Conservation (phyloP, 2,797 vertebrate genomes). For the Crocidura indochinensis region DNA sequence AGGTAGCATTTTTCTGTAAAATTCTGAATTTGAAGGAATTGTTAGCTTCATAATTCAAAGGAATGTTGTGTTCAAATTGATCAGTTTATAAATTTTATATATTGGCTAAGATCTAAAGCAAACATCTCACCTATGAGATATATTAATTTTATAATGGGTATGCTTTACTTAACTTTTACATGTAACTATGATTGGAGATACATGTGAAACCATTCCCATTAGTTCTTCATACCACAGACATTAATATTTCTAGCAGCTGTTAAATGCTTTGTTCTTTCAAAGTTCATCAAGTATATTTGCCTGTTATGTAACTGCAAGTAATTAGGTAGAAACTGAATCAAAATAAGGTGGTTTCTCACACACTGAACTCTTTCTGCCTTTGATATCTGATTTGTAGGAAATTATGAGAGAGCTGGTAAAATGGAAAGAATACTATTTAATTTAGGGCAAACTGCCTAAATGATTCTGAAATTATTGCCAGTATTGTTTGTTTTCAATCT, state of each 20-base stretch:
- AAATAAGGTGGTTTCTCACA: constrained; percentile 11
- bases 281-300: neutral
- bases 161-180: constrained; percentile 55
- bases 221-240: constrained; percentile 12
- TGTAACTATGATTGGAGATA: constrained; percentile 13
- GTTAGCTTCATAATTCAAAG: constrained; percentile 28
- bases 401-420: neutral
- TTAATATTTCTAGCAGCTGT: constrained; percentile 53
- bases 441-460: neutral
- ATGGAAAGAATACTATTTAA: constrained; percentile 20
- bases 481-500: constrained; percentile 23
- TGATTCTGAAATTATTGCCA: constrained; percentile 43
- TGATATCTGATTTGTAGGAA: constrained; percentile 9
- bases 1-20: constrained; percentile 48
- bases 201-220: neutral
- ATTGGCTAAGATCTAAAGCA: neutral
- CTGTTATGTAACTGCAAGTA: neutral
- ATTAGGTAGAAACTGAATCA: neutral
- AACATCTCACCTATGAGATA: constrained; percentile 14
- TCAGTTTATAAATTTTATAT: constrained; percentile 8
- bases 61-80: constrained; percentile 32
- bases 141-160: neutral
- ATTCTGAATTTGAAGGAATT: constrained; percentile 56
- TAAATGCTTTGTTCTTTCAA: constrained; percentile 10
- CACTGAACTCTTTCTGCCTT: neutral